Conservation (phyloP, 2,888 invertebrate genomes). For the Yponomeuta sedellus region DNA sequence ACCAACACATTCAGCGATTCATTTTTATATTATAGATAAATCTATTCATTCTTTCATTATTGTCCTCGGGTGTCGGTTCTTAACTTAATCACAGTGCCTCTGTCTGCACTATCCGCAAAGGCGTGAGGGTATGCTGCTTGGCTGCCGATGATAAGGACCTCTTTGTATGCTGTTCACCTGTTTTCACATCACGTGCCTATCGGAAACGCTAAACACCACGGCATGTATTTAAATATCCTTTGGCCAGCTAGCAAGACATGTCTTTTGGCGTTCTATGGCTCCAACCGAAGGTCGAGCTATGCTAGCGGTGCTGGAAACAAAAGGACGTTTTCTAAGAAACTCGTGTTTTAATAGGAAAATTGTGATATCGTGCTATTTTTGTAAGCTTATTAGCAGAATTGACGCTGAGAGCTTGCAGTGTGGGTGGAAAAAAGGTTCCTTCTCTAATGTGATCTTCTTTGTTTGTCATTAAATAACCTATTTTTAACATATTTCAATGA, state of each 20-base stretch:
- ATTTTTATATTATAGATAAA: too few relatives aligned
- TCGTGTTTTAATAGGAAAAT: neutral
- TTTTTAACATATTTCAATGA: too few relatives aligned
- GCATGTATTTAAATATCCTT: slow-evolving; percentile 53
- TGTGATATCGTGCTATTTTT: neutral
- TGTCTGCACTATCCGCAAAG: too few relatives aligned
- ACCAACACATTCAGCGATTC: too few relatives aligned
- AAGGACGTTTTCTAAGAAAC: slow-evolving; percentile 6
- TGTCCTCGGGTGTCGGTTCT: too few relatives aligned
- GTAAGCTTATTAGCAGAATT: neutral
- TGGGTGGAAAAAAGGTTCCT: too few relatives aligned
- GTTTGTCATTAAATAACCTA: too few relatives aligned
- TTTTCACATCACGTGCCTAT: slow-evolving; percentile 61
- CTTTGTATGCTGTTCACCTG: slow-evolving; percentile 57
- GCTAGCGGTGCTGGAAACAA: slow-evolving; percentile 18
- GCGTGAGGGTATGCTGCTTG: neutral
- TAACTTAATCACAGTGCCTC: too few relatives aligned
- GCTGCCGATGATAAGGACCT: slow-evolving; percentile 24
- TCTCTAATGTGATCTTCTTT: too few relatives aligned
- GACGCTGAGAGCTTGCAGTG: too few relatives aligned
- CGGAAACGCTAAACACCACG: slow-evolving; percentile 66
- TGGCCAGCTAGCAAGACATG: slow-evolving; percentile 24
- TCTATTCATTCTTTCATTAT: too few relatives aligned
- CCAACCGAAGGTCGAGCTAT: slow-evolving; percentile 19
- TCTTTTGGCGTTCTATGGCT: slow-evolving; percentile 12